A percentile compares a stretch with the other conserved stretches of the same genome.
Evolutionary conservation across 2,888 invertebrate species (phyloP).

Genomic region (Steinernema scapterisci): DNA sequence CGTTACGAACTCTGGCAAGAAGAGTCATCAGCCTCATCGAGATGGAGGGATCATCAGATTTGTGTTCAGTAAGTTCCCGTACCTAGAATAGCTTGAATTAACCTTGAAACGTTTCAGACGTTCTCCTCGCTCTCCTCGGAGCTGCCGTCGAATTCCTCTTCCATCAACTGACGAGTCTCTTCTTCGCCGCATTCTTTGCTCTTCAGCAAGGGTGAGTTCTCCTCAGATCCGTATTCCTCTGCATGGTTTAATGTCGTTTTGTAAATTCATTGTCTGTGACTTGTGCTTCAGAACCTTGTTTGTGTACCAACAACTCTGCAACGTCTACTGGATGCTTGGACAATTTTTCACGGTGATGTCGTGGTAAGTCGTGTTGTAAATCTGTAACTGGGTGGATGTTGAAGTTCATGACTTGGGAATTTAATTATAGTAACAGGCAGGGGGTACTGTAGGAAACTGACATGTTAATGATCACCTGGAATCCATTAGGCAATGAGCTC

Average conservation of each 20-base stretch:
- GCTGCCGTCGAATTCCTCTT: constrained; percentile 8
- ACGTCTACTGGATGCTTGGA: not conserved
- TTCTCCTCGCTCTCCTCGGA: not conserved
- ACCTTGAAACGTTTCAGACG: no score
- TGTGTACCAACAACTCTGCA: not conserved
- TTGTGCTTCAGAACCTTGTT: not conserved
- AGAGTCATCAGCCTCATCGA: not conserved
- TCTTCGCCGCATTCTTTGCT: not conserved
- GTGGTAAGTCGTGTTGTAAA: not conserved
- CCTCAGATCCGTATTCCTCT: not conserved
- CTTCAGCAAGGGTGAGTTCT: not conserved
- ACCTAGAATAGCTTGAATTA: no score
- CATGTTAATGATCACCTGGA: no score
- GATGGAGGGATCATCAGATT: not conserved
- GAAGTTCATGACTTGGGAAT: no score
- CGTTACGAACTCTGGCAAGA: not conserved
- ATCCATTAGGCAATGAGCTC: no score
- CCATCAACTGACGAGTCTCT: constrained; percentile 1
- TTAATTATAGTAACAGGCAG: no score
- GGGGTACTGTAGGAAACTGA: no score
- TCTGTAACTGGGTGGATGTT: not conserved
- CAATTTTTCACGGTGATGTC: not conserved
- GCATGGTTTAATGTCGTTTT: no score
- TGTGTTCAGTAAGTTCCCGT: not conserved
- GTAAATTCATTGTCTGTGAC: constrained; percentile 23